phyloP scores from a whole-genome alignment of 2,113 vertebrate species.

The Thinocorus orbignyianus region DNA sequence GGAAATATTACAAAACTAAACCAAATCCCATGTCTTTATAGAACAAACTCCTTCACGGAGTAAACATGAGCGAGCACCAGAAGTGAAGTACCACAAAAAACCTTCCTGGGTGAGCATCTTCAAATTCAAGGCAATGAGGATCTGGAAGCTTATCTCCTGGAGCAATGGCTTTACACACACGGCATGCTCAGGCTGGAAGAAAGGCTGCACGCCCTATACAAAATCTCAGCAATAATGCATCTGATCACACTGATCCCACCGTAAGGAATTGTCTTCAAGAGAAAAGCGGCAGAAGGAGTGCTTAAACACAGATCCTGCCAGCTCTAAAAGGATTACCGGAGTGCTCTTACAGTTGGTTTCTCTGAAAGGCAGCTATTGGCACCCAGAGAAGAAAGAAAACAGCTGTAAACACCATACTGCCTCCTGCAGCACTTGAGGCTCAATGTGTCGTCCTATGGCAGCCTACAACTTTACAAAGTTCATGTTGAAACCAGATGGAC shows the following conservation, averaged over 20 bases:
- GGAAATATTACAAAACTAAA: background rate
- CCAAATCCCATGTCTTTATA: background rate
- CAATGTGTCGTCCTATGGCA: accelerated
- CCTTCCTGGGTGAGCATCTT: background rate
- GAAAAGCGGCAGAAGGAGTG: background rate
- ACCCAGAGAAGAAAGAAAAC: background rate
- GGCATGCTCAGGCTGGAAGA: background rate
- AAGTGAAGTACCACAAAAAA: background rate
- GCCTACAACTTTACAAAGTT: background rate
- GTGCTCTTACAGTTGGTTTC: background rate
- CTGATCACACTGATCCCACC: background rate
- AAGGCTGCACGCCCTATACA: background rate
- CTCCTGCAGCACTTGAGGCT: background rate
- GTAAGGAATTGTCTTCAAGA: background rate
- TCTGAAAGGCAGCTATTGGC: background rate
- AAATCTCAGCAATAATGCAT: background rate
- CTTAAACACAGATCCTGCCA: accelerated
- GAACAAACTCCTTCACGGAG: accelerated
- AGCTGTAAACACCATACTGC: background rate
- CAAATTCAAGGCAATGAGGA: background rate
- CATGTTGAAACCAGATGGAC: background rate
- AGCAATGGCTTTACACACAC: accelerated
- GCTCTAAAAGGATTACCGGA: background rate
- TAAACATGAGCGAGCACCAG: accelerated
- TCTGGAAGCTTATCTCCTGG: background rate